phyloP scores from a whole-genome alignment of 1,140 invertebrate genomes.

The Brachionus rubens region DNA sequence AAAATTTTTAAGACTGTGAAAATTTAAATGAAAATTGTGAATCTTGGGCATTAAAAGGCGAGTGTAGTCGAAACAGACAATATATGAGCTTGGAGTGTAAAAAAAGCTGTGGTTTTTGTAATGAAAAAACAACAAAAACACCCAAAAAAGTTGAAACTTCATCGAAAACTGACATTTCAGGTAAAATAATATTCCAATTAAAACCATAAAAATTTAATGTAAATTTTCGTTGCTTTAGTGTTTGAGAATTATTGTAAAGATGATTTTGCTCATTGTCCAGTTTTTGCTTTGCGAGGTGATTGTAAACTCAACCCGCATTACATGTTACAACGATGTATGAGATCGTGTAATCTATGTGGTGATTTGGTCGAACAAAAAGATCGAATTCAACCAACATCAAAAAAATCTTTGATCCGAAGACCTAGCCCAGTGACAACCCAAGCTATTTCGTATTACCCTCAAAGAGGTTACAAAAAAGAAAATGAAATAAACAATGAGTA shows the following conservation, averaged over 20 bases:
- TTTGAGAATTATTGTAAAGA: slow-evolving; percentile 35
- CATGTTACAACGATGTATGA: slow-evolving; percentile 34
- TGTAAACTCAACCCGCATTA: slow-evolving; percentile 41
- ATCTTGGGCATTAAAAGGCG: slow-evolving; percentile 8
- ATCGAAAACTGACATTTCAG: background rate
- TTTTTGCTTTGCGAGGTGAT: slow-evolving; percentile 30
- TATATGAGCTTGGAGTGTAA: slow-evolving; percentile 30
- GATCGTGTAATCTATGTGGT: slow-evolving; percentile 39
- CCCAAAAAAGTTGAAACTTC: background rate
- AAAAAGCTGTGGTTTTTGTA: slow-evolving; percentile 7
- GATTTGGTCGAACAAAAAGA: slow-evolving; percentile 18
- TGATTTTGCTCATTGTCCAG: slow-evolving; percentile 2
- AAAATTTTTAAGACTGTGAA: background rate
- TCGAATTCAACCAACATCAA: slow-evolving; percentile 18
- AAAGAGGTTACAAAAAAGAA: no score
- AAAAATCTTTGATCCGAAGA: slow-evolving; percentile 7
- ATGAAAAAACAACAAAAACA: background rate
- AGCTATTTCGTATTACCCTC: background rate
- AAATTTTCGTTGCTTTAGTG: background rate
- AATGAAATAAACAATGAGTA: no score
- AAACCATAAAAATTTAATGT: background rate
- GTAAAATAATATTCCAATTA: background rate
- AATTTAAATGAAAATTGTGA: slow-evolving; percentile 9
- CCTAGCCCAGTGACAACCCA: background rate
- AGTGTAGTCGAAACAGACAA: slow-evolving; percentile 11